Percentiles rank a stretch among this genome's conserved stretches.
phyloP scores from a whole-genome alignment of 2,113 vertebrate genomes.

The Urocitellus parryii region DNA sequence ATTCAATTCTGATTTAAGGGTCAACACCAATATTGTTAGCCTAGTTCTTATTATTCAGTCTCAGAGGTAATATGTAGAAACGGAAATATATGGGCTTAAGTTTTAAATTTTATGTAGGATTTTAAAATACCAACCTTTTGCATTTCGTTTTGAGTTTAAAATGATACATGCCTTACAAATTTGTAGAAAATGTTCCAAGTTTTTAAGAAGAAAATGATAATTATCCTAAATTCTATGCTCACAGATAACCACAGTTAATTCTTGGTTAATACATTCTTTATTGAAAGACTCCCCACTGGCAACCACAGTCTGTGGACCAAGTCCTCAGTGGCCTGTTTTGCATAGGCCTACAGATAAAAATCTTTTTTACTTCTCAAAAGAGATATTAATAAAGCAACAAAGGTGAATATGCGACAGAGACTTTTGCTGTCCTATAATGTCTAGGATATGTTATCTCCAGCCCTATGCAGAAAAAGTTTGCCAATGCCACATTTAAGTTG shows the following conservation, averaged over 20 bases:
- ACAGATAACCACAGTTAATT: background rate
- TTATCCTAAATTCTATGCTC: background rate
- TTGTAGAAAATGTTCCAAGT: background rate
- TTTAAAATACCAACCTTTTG: background rate
- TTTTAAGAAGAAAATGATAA: background rate
- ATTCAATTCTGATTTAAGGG: background rate
- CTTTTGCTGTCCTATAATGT: background rate
- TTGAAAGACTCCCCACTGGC: background rate
- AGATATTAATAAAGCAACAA: background rate
- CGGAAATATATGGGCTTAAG: background rate
- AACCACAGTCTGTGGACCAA: background rate
- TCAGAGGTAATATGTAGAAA: background rate
- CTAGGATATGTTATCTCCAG: background rate
- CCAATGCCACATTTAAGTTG: background rate
- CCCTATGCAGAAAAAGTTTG: background rate
- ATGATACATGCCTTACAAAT: background rate
- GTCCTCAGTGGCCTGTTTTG: background rate
- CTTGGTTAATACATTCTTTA: background rate
- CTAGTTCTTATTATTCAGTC: background rate
- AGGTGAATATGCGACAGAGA: background rate
- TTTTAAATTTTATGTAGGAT: background rate
- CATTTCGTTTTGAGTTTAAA: slow-evolving; percentile 6
- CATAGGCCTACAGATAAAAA: background rate
- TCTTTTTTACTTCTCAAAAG: background rate
- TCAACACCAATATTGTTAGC: background rate